A percentile compares a stretch with the other conserved stretches of the same genome.
Conservation (phyloP, 1,140 invertebrate species). For the Drosophila pachea region DNA sequence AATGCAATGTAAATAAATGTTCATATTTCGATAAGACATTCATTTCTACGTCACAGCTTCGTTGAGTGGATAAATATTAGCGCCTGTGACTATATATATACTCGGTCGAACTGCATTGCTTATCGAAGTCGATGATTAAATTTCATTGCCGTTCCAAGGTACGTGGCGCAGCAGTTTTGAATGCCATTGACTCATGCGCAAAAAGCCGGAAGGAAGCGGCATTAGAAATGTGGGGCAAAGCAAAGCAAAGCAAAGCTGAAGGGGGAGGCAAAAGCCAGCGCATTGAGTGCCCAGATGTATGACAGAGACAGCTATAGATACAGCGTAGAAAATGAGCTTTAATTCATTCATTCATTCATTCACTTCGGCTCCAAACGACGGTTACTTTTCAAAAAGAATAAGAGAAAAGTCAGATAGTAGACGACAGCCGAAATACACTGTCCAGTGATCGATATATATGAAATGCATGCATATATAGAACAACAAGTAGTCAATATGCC, state of each 20-base stretch:
- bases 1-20: no score
- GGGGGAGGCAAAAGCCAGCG: background rate
- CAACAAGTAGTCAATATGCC: constrained; percentile 8
- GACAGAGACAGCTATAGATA: background rate
- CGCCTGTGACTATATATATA: background rate
- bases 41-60: no score
- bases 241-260: background rate
- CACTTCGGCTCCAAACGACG: no score
- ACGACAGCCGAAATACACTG: background rate
- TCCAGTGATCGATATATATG: background rate
- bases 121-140: constrained; percentile 32
- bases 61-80: background rate
- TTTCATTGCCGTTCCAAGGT: constrained; percentile 27
- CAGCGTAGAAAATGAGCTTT: background rate
- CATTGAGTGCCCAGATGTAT: background rate
- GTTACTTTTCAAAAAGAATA: constrained; percentile 54
- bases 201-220: constrained; percentile 48
- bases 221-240: constrained; percentile 13
- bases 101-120: background rate
- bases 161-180: constrained; percentile 38
- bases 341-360: constrained; percentile 54
- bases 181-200: constrained; percentile 57
- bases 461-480: background rate
- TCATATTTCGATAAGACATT: no score
- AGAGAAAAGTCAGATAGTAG: background rate